These are phyloP conservation scores for Vannuccia rotundouncinata DNA, from an alignment of 2,888 invertebrate species.

Conservation along the genomic window DNA sequence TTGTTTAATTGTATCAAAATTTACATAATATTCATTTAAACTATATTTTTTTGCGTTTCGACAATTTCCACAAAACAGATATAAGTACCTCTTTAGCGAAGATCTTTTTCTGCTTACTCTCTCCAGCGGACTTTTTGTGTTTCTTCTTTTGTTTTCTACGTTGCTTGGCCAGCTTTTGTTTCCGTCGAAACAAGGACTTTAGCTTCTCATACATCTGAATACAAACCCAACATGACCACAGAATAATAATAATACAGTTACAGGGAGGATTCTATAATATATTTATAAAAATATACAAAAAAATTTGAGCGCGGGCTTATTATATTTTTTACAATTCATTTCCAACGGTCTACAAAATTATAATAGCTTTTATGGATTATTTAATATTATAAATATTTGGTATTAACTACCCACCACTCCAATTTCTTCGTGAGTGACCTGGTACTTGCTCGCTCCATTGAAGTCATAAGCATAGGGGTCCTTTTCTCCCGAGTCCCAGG, in stretches of 20 bases:
- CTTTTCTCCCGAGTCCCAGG: conserved; percentile 38
- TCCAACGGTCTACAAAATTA: too few relatives aligned
- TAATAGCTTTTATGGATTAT: too few relatives aligned
- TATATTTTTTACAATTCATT: too few relatives aligned
- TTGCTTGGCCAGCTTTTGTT: neutral
- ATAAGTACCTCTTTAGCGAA: neutral
- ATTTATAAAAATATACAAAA: neutral
- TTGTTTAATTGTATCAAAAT: too few relatives aligned
- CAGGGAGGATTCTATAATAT: neutral
- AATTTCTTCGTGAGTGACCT: conserved; percentile 37
- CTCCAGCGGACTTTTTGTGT: neutral
- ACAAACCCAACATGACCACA: neutral
- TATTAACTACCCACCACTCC: conserved; percentile 27
- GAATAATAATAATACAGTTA: neutral
- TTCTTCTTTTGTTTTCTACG: neutral
- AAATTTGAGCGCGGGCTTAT: too few relatives aligned
- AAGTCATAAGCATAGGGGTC: conserved; percentile 33
- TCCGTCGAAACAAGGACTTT: neutral
- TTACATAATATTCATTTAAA: too few relatives aligned
- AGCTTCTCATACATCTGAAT: neutral
- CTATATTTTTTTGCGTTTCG: too few relatives aligned
- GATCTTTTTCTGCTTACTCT: neutral
- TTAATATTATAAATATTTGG: too few relatives aligned
- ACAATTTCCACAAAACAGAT: too few relatives aligned
- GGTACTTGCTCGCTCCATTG: conserved; percentile 34